These are phyloP conservation scores for Pammene fasciana DNA, from an alignment of 2,888 invertebrate genomes.

Conservation along the genomic window DNA sequence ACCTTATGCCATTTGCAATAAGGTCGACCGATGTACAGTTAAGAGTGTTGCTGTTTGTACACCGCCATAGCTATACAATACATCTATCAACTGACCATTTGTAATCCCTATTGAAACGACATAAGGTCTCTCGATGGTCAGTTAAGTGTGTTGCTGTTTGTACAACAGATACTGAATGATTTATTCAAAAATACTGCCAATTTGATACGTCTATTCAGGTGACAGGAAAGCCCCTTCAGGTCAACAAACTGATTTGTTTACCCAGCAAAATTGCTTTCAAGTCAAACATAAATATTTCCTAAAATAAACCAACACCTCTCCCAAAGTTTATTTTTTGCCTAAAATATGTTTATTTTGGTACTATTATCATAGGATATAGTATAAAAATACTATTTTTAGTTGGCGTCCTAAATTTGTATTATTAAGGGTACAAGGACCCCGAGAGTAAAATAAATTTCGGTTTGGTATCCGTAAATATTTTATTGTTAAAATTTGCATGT, in stretches of 20 bases:
- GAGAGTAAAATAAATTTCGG: slow-evolving; percentile 46
- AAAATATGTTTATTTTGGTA: neutral
- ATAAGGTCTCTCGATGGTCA: no score
- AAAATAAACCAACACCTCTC: slow-evolving; percentile 9
- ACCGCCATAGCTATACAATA: no score
- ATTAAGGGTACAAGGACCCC: neutral
- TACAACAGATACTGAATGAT: neutral
- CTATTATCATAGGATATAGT: neutral
- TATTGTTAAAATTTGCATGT: no score
- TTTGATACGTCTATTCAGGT: neutral
- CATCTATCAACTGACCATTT: no score
- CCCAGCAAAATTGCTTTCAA: slow-evolving; percentile 48
- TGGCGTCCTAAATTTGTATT: neutral
- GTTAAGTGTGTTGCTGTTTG: no score
- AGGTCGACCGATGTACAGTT: no score
- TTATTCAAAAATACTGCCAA: neutral
- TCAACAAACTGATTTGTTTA: slow-evolving; percentile 35
- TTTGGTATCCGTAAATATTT: slow-evolving; percentile 62
- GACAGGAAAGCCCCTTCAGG: slow-evolving; percentile 3
- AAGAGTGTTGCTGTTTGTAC: no score
- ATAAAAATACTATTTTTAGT: neutral
- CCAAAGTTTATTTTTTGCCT: neutral
- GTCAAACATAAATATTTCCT: slow-evolving; percentile 9
- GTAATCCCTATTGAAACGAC: no score
- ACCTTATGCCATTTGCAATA: no score